A percentile compares a stretch with the other conserved stretches of the same genome.
These are phyloP conservation scores for Nematostella vectensis DNA, from an alignment of 92 coral and sea anemone genomes.

Conservation along the genomic window DNA sequence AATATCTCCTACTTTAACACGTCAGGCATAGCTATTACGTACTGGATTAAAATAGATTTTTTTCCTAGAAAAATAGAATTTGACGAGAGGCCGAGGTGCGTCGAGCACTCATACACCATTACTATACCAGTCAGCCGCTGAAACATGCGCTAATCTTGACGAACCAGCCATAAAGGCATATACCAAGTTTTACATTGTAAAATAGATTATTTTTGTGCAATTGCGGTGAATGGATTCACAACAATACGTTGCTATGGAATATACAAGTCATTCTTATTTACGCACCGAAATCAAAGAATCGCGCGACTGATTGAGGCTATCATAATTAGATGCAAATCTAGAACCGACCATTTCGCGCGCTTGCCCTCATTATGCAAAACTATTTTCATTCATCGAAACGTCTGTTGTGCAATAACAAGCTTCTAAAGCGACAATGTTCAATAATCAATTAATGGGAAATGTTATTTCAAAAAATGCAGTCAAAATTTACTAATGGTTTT, in stretches of 20 bases:
- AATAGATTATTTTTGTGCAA: conserved; percentile 39
- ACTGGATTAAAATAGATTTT: too few relatives aligned
- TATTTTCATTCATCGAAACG: conserved; percentile 41
- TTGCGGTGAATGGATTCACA: conserved; percentile 29
- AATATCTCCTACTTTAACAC: too few relatives aligned
- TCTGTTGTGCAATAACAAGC: not conserved
- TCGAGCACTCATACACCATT: too few relatives aligned
- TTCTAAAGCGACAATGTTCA: not conserved
- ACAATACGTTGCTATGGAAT: conserved; percentile 5
- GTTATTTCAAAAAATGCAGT: too few relatives aligned
- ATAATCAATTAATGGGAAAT: not conserved
- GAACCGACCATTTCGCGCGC: conserved; percentile 81
- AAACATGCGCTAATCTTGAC: not conserved
- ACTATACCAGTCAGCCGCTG: too few relatives aligned
- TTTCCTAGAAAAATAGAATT: not conserved
- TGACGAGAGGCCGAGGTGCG: too few relatives aligned
- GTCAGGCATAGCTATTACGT: too few relatives aligned
- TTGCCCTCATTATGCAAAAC: conserved; percentile 61
- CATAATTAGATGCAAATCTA: conserved; percentile 72
- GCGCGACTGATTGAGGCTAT: not conserved
- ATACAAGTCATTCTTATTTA: not conserved
- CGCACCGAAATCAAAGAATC: not conserved
- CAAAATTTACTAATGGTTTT: conserved; percentile 1
- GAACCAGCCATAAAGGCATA: conserved; percentile 38
- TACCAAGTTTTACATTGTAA: conserved; percentile 93